Base-by-base conservation (phyloP, 2,113 vertebrate species). In the Nanorana parkeri region DNA sequence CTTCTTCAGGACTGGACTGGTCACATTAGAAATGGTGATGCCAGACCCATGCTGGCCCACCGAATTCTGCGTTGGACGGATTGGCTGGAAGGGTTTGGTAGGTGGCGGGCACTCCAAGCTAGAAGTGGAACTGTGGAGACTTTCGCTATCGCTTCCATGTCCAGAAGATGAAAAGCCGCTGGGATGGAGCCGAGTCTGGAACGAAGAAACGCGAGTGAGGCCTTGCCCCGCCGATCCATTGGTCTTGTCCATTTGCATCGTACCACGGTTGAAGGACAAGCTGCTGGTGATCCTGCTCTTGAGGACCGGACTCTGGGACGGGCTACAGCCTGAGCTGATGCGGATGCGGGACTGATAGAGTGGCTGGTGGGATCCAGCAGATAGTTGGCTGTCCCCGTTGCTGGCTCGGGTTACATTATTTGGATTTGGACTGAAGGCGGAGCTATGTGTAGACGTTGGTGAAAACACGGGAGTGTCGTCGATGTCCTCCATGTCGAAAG, bases 41-140 rank as follows among this genome's bases (percentile, higher is more conserved):
- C 8, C 15, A 0, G 64, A 85, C 54, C 84, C 87, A 1, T 80
- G 76, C 52, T 85, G 85, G 28, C 86, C 85, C 41, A 84, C 23
- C 5, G 74, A 58, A 52, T 84, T 87, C 26, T 79, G 88, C 15
- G 78, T 66, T 85, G 54, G 85, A 55, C 85, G 91, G 3, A 84
- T 75, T 78, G 89, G 87, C 65, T 90, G 90, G 76, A 77, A 81
- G 17, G 86, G 52, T 71, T 86, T 92, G 55, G 81, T 83, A 13
- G 87, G 79, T 0, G 85, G 87, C 0, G 90, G 92, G 81, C 93
- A 95, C 71, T 95, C 95, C 85, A 95, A 84, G 86, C 95, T 96
- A 68, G 95, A 96, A 16, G 94, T 93, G 0, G 95, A 97, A 85
- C 94, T 96, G 85, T 95, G 94, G 28, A 94, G 93, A 85, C 94